A percentile compares a stretch with the other conserved stretches of the same genome.
Conservation (phyloP, 35 echinoderm and acorn worm genomes). For the Ophiothrix spiculata region DNA sequence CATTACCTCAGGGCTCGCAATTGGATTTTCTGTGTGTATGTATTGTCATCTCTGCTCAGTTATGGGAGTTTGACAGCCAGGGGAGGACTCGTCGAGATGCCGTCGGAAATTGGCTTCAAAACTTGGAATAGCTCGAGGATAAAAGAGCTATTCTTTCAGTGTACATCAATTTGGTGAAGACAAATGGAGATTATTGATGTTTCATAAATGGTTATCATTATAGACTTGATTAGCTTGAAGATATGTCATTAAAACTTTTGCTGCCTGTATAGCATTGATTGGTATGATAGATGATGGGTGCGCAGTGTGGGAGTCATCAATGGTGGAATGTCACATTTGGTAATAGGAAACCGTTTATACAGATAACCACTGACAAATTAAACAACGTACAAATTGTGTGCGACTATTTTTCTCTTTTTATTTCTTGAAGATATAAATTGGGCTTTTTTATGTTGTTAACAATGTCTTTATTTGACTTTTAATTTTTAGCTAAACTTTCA, state of each 20-base stretch:
- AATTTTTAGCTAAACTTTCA: too few species aligned
- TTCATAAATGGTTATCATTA: not conserved
- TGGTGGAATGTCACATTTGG: too few species aligned
- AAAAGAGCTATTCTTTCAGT: not conserved
- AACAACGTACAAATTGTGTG: too few species aligned
- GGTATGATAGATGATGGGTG: not conserved
- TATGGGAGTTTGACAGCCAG: conserved; percentile 7
- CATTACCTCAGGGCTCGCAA: not conserved
- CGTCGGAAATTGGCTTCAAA: conserved; percentile 12
- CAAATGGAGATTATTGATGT: not conserved
- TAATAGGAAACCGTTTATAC: too few species aligned
- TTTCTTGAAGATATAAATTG: too few species aligned
- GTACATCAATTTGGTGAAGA: not conserved
- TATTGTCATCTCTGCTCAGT: not conserved
- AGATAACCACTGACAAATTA: too few species aligned
- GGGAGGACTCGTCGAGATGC: not conserved
- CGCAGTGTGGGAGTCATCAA: too few species aligned
- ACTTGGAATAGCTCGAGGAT: conserved; percentile 4
- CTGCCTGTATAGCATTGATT: not conserved
- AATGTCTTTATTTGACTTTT: too few species aligned
- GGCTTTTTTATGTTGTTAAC: too few species aligned
- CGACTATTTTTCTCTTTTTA: too few species aligned
- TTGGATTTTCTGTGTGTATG: conserved; percentile 1
- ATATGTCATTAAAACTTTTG: conserved; percentile 11
- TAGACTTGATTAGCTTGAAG: not conserved